Evolutionary conservation across 35 echinoderm and acorn worm genomes (phyloP).

Genomic region (Heliocidaris tuberculata): DNA sequence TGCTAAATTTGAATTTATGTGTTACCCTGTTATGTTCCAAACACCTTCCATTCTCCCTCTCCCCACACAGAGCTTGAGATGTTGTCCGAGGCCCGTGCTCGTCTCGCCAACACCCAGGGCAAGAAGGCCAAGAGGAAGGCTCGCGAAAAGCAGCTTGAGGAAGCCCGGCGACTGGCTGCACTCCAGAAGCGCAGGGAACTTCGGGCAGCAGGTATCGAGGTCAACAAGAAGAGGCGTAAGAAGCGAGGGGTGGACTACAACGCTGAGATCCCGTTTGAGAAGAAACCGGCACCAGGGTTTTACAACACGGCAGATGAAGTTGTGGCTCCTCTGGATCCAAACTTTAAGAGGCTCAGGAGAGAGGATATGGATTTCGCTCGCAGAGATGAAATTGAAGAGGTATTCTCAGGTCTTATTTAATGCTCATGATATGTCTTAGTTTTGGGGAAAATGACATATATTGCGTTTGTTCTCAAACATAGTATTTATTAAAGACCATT

Average conservation of each 20-base stretch:
- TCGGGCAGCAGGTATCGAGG: constrained; percentile 82
- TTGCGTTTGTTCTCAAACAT: too few relatives aligned
- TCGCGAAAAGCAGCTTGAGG: constrained; percentile 91
- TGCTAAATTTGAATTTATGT: neutral
- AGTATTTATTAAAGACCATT: too few relatives aligned
- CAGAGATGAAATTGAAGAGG: constrained; percentile 94
- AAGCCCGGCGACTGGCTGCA: constrained; percentile 84
- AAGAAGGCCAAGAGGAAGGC: constrained; percentile 98
- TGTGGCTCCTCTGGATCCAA: constrained; percentile 66
- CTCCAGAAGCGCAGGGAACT: constrained; percentile 93
- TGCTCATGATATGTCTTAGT: neutral
- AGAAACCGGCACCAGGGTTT: constrained; percentile 94
- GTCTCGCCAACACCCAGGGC: constrained; percentile 97
- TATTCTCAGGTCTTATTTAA: neutral
- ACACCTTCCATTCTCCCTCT: neutral
- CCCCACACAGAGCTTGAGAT: constrained; percentile 84
- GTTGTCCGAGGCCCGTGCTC: constrained; percentile 97
- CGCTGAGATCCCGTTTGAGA: constrained; percentile 98
- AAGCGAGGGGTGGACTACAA: constrained; percentile 95
- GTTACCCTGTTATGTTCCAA: neutral
- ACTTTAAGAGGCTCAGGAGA: constrained; percentile 88
- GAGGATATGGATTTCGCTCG: constrained; percentile 84
- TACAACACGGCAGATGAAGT: constrained; percentile 79
- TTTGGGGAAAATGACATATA: too few relatives aligned
- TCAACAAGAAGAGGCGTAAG: constrained; percentile 80